phyloP scores from a whole-genome alignment of 2,888 invertebrate genomes.

The Drosophila gaucha region DNA sequence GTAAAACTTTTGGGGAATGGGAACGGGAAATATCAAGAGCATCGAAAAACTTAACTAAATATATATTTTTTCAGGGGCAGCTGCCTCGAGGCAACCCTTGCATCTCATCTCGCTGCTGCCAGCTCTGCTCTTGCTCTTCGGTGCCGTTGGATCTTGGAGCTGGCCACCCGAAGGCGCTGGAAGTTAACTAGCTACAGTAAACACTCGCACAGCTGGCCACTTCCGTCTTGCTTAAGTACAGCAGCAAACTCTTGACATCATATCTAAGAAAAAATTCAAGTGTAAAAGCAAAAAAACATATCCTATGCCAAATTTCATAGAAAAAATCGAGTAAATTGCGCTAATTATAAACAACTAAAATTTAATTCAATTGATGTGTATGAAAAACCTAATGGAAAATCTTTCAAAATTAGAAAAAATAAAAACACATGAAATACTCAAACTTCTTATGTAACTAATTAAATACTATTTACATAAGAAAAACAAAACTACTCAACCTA shows the following conservation, averaged over 20 bases:
- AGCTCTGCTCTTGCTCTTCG: slow-evolving; percentile 52
- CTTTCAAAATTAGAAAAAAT: slow-evolving; percentile 39
- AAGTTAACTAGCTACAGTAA: slow-evolving; percentile 57
- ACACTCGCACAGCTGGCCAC: neutral
- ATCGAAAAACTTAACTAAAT: neutral
- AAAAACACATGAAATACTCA: slow-evolving; percentile 16
- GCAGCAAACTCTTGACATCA: slow-evolving; percentile 8
- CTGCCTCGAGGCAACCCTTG: slow-evolving; percentile 50
- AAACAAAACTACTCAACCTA: slow-evolving; percentile 67
- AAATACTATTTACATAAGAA: slow-evolving; percentile 29
- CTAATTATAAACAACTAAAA: slow-evolving; percentile 28
- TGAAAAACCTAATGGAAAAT: slow-evolving; percentile 19
- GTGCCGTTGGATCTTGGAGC: slow-evolving; percentile 34
- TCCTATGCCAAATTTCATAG: slow-evolving; percentile 81
- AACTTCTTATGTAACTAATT: slow-evolving; percentile 46
- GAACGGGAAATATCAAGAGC: neutral
- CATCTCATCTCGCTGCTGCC: slow-evolving; percentile 50
- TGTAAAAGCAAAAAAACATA: slow-evolving; percentile 63
- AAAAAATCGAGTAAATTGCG: slow-evolving; percentile 54
- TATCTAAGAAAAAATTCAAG: slow-evolving; percentile 20
- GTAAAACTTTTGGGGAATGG: slow-evolving; percentile 80
- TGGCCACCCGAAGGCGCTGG: slow-evolving; percentile 45
- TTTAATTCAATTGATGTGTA: slow-evolving; percentile 55
- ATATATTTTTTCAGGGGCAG: slow-evolving; percentile 42
- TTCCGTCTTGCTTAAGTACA: slow-evolving; percentile 12